Evolutionary conservation across 2,888 invertebrate genomes (phyloP).

Genomic region (Hylaea fasciaria): DNA sequence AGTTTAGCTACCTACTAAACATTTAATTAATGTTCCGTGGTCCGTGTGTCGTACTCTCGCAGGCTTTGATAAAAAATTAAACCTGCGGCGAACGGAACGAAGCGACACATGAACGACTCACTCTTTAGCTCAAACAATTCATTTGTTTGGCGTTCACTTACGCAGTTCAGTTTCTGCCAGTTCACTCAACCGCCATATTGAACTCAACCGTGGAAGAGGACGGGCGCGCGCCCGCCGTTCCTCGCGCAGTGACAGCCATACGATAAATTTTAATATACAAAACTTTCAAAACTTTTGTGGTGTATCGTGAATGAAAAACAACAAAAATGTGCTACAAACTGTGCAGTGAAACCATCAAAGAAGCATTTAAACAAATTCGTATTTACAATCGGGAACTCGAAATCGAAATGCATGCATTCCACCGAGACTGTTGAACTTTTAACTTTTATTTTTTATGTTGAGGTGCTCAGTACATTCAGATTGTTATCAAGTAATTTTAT

Average conservation of each 20-base stretch:
- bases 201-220: slow-evolving; percentile 57
- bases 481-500: slow-evolving; percentile 67
- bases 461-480: slow-evolving; percentile 67
- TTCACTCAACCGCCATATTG: slow-evolving; percentile 72
- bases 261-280: slow-evolving; percentile 70
- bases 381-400: slow-evolving; percentile 51
- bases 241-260: slow-evolving; percentile 72
- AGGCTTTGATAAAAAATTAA: not conserved
- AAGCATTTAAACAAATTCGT: slow-evolving; percentile 33
- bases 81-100: not conserved
- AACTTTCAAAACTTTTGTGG: slow-evolving; percentile 66
- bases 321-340: slow-evolving; percentile 46
- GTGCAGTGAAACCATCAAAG: slow-evolving; percentile 57
- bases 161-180: not conserved
- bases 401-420: slow-evolving; percentile 82
- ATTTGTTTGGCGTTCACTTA: slow-evolving; percentile 37
- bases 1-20: too few species aligned
- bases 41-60: too few species aligned
- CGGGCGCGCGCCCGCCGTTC: slow-evolving; percentile 59
- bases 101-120: slow-evolving; percentile 7
- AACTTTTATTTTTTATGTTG: slow-evolving; percentile 72
- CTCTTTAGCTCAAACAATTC: slow-evolving; percentile 43
- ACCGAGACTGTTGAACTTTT: slow-evolving; percentile 80
- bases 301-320: slow-evolving; percentile 46
- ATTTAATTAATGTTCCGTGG: too few species aligned